phyloP scores from a whole-genome alignment of 2,113 vertebrate genomes.

The Desmodus rotundus region DNA sequence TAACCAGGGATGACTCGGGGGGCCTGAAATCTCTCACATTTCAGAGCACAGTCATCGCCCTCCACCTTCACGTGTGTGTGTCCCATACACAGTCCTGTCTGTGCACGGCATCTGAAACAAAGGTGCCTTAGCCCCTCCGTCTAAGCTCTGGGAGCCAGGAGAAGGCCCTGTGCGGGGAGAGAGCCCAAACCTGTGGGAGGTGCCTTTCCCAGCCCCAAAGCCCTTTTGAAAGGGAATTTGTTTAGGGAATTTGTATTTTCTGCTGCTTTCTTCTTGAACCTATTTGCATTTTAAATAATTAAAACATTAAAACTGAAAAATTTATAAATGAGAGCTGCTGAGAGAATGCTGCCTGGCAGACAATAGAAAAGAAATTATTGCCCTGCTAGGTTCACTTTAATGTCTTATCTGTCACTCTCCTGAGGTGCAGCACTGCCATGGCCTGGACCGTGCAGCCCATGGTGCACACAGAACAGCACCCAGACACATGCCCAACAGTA shows the following conservation, averaged over 20 bases:
- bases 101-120: neutral
- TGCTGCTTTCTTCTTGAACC: conserved; percentile 79
- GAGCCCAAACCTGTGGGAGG: neutral
- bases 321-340: conserved; percentile 84
- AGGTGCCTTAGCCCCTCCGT: neutral
- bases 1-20: neutral
- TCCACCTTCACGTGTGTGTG: neutral
- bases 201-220: conserved; percentile 54
- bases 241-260: conserved; percentile 82
- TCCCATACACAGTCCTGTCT: neutral
- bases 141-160: too few relatives aligned
- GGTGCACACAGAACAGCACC: fast-evolving
- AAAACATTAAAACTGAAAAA: conserved; percentile 88
- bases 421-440: conserved; percentile 75
- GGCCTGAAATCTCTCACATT: neutral
- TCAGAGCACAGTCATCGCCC: too few relatives aligned
- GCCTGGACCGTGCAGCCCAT: conserved; percentile 39
- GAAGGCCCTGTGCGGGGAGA: neutral
- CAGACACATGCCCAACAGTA: fast-evolving
- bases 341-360: conserved; percentile 81
- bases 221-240: conserved; percentile 70
- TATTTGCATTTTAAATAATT: conserved; percentile 92
- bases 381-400: conserved; percentile 75
- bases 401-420: conserved; percentile 83
- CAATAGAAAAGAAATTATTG: conserved; percentile 79